These are phyloP conservation scores for Spilarctia lutea DNA, from an alignment of 2,888 invertebrate genomes.

Conservation along the genomic window DNA sequence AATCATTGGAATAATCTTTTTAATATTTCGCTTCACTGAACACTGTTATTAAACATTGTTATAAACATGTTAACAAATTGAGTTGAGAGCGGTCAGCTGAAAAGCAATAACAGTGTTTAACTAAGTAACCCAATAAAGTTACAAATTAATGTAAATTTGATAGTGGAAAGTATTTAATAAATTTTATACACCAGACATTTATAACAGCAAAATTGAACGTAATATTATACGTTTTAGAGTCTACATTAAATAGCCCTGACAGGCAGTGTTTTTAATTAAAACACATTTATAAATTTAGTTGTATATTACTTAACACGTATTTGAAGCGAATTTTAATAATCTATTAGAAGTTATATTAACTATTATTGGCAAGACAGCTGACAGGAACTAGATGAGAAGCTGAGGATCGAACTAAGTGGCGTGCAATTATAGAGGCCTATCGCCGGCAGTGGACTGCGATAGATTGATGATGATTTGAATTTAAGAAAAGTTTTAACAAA, in stretches of 20 bases:
- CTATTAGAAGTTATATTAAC: background rate
- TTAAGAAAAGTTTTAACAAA: background rate
- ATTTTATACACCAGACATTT: background rate
- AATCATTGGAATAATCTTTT: constrained; percentile 10
- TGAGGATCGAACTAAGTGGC: no score
- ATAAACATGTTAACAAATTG: constrained; percentile 27
- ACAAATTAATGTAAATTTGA: constrained; percentile 27
- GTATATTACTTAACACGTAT: background rate
- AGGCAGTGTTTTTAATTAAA: background rate
- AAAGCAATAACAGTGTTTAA: constrained; percentile 34
- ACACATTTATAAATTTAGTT: background rate
- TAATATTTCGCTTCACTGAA: constrained; percentile 14
- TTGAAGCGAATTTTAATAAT: background rate
- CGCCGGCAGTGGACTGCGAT: no score
- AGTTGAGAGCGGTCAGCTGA: constrained; percentile 17
- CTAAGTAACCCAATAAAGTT: constrained; percentile 30
- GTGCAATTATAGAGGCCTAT: no score
- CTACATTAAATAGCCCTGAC: background rate
- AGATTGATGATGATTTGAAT: no score
- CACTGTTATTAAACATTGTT: constrained; percentile 13
- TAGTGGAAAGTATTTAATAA: constrained; percentile 4
- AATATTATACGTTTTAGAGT: background rate
- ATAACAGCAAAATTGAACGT: background rate
- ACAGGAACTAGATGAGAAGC: no score
- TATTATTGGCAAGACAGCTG: no score